phyloP scores from a whole-genome alignment of 2,797 vertebrate genomes.

The Myotis planiceps region DNA sequence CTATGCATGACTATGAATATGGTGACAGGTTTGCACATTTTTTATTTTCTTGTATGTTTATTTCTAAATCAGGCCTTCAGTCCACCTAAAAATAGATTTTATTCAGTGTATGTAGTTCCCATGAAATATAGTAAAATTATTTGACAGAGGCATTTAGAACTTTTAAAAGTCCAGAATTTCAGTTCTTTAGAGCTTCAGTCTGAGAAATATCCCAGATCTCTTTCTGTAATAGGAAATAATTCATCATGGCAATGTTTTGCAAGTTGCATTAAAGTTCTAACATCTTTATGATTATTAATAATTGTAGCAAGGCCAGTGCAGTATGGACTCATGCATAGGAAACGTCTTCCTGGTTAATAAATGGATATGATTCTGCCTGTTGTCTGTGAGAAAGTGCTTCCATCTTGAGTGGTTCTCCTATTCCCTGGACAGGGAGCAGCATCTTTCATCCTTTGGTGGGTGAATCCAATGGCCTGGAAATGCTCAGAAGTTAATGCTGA shows the following conservation, averaged over 20 bases:
- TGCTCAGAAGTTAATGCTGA: constrained; percentile 48
- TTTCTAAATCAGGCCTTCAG: constrained; percentile 47
- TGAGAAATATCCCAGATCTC: constrained; percentile 5
- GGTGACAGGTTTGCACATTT: not conserved
- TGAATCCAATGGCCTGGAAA: not conserved
- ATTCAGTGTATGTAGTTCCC: not conserved
- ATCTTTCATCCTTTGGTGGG: not conserved
- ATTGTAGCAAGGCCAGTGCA: not conserved
- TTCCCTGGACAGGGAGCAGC: not conserved
- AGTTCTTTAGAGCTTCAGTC: not conserved
- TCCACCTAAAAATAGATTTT: constrained; percentile 48
- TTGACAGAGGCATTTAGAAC: not conserved
- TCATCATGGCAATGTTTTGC: not conserved
- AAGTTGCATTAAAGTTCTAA: not conserved
- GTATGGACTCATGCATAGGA: not conserved
- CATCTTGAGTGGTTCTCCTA: not conserved
- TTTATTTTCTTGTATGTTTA: constrained; percentile 11
- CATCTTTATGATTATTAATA: not conserved
- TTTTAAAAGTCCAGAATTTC: not conserved
- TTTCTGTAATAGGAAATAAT: constrained; percentile 30
- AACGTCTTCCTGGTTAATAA: not conserved
- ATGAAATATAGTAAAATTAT: constrained; percentile 48
- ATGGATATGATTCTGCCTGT: not conserved
- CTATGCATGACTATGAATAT: not conserved
- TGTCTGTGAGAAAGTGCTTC: not conserved